These are phyloP conservation scores for Limnephilus auricula DNA, from an alignment of 2,888 invertebrate genomes.

Conservation along the genomic window DNA sequence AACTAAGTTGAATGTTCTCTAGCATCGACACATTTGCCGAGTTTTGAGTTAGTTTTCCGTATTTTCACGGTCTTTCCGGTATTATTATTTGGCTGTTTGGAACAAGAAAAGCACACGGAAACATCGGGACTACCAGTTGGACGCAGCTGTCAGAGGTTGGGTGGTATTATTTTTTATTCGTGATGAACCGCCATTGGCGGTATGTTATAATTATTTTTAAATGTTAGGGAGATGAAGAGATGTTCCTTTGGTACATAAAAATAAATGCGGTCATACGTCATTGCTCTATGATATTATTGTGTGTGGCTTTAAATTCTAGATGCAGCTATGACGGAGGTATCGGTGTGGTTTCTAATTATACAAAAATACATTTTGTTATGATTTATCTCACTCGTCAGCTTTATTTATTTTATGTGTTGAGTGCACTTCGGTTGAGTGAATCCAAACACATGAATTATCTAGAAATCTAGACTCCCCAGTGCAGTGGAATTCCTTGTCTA, in stretches of 20 bases:
- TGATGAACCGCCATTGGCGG: background rate
- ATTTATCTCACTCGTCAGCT: background rate
- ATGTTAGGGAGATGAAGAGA: background rate
- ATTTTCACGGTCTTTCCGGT: background rate
- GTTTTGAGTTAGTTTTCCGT: background rate
- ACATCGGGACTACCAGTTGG: background rate
- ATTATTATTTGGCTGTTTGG: background rate
- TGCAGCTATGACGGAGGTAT: background rate
- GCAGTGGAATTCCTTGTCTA: background rate
- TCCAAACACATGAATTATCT: background rate
- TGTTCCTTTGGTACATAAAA: background rate
- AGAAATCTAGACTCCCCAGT: background rate
- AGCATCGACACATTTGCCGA: background rate
- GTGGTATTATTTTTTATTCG: constrained; percentile 18
- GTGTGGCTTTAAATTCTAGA: background rate
- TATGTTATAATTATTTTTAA: background rate
- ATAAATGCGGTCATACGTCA: background rate
- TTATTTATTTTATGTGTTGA: background rate
- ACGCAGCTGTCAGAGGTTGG: constrained; percentile 20
- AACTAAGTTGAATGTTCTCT: background rate
- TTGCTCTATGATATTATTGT: background rate
- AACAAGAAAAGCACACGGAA: background rate
- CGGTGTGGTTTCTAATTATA: background rate
- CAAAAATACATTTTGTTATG: background rate
- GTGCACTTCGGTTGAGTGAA: background rate